phyloP scores from a whole-genome alignment of 2,797 vertebrate genomes.

The Eulemur coronatus region DNA sequence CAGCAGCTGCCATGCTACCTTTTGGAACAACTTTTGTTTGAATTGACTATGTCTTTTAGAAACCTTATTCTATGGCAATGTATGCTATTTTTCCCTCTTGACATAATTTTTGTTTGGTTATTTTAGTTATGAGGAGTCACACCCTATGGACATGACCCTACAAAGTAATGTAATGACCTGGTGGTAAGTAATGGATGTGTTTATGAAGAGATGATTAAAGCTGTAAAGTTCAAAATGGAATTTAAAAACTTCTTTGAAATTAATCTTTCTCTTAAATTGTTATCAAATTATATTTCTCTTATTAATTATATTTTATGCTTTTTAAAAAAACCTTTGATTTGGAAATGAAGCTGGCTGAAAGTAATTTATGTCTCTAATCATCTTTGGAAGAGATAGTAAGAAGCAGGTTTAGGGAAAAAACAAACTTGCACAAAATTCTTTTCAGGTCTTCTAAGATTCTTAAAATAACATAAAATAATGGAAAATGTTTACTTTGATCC shows the following conservation, averaged over 20 bases:
- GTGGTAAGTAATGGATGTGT: not conserved
- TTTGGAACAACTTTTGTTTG: not conserved
- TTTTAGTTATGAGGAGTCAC: not conserved
- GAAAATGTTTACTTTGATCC: conserved; percentile 54
- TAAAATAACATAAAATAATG: conserved; percentile 15
- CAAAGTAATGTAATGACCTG: not conserved
- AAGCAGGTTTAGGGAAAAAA: not conserved
- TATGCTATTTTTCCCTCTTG: not conserved
- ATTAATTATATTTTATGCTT: not conserved
- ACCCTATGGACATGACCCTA: not conserved
- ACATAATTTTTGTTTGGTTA: not conserved
- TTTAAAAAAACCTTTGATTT: not conserved
- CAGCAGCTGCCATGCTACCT: not conserved
- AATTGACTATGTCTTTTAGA: not conserved
- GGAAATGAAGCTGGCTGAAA: not conserved
- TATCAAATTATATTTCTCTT: not conserved
- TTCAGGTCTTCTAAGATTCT: conserved; percentile 43
- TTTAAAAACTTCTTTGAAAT: not conserved
- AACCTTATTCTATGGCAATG: fast-evolving
- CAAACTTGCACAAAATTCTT: not conserved
- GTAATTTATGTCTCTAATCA: conserved; percentile 33
- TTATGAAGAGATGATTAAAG: not conserved
- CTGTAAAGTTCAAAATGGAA: not conserved
- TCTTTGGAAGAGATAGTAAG: conserved; percentile 55
- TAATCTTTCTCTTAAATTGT: not conserved